phyloP scores from a whole-genome alignment of 2,888 invertebrate species.

The Steinernema carpocapsae region DNA sequence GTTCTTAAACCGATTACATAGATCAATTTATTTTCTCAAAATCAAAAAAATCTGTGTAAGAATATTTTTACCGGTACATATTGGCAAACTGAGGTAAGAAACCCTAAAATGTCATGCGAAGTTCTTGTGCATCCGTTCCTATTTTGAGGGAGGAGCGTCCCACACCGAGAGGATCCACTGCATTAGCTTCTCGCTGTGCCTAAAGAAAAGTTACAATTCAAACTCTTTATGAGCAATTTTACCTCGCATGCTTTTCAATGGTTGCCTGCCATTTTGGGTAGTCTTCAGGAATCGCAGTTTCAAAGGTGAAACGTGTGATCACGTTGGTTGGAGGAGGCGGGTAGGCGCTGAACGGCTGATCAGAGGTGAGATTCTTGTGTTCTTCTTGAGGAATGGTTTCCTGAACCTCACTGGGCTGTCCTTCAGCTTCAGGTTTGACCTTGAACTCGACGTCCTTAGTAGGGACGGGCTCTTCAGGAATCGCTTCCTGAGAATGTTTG shows the following conservation, averaged over 20 bases:
- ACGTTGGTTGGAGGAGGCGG: slow-evolving; percentile 1
- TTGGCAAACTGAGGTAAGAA: background rate
- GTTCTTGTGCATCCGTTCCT: background rate
- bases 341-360: background rate
- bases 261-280: background rate
- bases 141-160: background rate
- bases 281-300: background rate
- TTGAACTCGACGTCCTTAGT: background rate
- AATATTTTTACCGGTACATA: too few relatives aligned
- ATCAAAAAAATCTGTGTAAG: background rate
- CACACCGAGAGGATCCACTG: background rate
- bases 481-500: background rate
- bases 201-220: background rate
- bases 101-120: background rate
- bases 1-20: too few relatives aligned
- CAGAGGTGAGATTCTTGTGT: too few relatives aligned
- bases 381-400: too few relatives aligned
- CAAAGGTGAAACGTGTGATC: background rate
- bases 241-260: slow-evolving; percentile 12
- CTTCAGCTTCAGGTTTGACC: background rate
- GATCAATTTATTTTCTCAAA: background rate
- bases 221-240: background rate
- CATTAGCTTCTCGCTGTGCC: background rate
- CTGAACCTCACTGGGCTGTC: too few relatives aligned
- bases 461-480: background rate